These are phyloP conservation scores for Amiota minor DNA, from an alignment of 2,888 invertebrate genomes.

Conservation along the genomic window DNA sequence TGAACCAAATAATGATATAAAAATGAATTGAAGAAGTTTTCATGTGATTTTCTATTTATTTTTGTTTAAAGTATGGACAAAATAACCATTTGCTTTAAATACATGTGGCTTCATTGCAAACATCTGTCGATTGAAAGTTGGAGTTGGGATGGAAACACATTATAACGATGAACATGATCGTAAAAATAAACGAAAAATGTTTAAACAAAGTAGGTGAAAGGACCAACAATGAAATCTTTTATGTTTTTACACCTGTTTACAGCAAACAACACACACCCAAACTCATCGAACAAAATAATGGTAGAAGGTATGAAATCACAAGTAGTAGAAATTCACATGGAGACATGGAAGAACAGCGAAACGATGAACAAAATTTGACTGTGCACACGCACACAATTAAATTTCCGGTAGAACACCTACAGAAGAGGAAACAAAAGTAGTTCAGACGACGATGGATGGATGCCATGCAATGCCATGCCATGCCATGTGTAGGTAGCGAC, in stretches of 20 bases:
- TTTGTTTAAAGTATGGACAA: too few species aligned
- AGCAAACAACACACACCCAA: neutral
- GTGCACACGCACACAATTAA: conserved; percentile 64
- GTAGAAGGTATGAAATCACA: neutral
- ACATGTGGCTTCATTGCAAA: neutral
- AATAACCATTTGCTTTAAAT: conserved; percentile 3
- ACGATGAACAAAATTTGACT: conserved; percentile 50
- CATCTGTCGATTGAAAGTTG: neutral
- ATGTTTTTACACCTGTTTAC: conserved; percentile 24
- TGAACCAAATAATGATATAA: too few species aligned
- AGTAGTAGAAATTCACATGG: neutral
- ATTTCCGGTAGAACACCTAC: conserved; percentile 61
- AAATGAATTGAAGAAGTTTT: too few species aligned
- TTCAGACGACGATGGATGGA: neutral
- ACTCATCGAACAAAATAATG: neutral
- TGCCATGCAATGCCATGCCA: too few species aligned
- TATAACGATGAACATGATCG: conserved; percentile 66
- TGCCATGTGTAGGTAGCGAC: neutral
- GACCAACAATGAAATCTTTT: conserved; percentile 1
- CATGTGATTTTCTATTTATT: too few species aligned
- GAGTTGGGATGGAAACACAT: conserved; percentile 40
- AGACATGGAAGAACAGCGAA: neutral
- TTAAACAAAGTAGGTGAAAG: neutral
- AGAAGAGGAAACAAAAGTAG: conserved; percentile 28
- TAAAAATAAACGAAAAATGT: conserved; percentile 61